Base-by-base conservation (phyloP, 2,113 vertebrate genomes). In the Sinocyclocheilus grahami region DNA sequence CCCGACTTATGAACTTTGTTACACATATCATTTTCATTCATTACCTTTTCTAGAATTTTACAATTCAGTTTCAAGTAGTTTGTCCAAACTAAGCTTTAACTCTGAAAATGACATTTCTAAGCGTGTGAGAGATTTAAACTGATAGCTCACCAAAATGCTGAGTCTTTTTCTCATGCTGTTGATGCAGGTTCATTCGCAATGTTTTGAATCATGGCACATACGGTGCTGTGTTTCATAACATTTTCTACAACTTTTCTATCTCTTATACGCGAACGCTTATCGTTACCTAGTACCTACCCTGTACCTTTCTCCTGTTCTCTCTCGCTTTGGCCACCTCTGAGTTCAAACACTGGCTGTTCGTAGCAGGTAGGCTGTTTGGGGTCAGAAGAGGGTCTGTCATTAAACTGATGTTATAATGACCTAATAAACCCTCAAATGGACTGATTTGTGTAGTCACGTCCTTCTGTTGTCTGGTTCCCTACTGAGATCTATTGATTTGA, bases 351-450 rank as follows among this genome's bases (percentile, higher is more conserved):
- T 78, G 30, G 4, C 4, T 60, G 10, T 48, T 67, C 5, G 0
- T 63, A 30, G 58, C 33, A 48, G 13, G 39, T 46, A 78, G 58
- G 3, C 16, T 27, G 79, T 48, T 48, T 48, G 14, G 14, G 24
- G 46, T 69, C 24, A 48, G 39, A 82, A 22, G n/a, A 69, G 42
- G 62, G 62, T 48, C 79, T 65, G 39, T 67, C 62, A 67, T 48
- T 14, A 67, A 82, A 82, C 24, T 69, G 79, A 67, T 22, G 2
- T 69, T 82, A 69, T 51, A 69, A 82, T 82, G 24, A 46, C 37
- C 22, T 27, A 46, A 81, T 63, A 81, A n/a, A 65, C 42, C 42
- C 42, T 69, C 16, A 69, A 69, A 82, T 1, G 18, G 24, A 82
- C 42, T 33, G 63, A 51, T n/a, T 67, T 30, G 42, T 30, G 24